These are phyloP conservation scores for Nasonia giraulti DNA, from an alignment of 1,140 invertebrate genomes.

Conservation along the genomic window DNA sequence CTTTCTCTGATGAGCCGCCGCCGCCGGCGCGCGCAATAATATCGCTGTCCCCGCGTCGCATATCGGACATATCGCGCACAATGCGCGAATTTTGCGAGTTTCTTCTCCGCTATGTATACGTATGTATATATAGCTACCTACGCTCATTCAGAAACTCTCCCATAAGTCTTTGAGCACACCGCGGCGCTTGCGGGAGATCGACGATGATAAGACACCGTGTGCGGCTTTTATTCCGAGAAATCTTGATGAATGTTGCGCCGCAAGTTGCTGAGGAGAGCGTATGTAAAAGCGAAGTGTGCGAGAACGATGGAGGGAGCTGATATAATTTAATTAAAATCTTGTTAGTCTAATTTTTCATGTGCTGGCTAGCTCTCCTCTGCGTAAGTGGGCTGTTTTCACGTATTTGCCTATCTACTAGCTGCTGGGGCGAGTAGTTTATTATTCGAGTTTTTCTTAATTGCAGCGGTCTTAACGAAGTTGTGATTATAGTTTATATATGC, in stretches of 20 bases:
- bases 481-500: too few relatives aligned
- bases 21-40: not conserved
- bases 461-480: too few relatives aligned
- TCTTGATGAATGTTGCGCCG: not conserved
- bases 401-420: not conserved
- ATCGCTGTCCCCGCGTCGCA: not conserved
- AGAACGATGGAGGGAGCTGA: not conserved
- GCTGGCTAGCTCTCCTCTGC: too few relatives aligned
- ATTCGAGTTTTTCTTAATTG: not conserved
- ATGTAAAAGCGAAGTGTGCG: not conserved
- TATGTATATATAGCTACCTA: not conserved
- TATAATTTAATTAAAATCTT: not conserved
- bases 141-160: slow-evolving; percentile 1
- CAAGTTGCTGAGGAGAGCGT: not conserved
- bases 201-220: too few relatives aligned
- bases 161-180: not conserved
- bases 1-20: not conserved
- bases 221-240: not conserved
- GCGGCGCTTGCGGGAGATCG: not conserved
- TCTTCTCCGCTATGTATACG: not conserved
- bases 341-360: not conserved
- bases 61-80: not conserved
- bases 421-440: not conserved
- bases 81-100: not conserved
- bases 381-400: not conserved